A percentile compares a stretch with the other conserved stretches of the same genome.
Evolutionary conservation across 2,113 vertebrate genomes (phyloP).

Genomic region (Gymnarchus niloticus): DNA sequence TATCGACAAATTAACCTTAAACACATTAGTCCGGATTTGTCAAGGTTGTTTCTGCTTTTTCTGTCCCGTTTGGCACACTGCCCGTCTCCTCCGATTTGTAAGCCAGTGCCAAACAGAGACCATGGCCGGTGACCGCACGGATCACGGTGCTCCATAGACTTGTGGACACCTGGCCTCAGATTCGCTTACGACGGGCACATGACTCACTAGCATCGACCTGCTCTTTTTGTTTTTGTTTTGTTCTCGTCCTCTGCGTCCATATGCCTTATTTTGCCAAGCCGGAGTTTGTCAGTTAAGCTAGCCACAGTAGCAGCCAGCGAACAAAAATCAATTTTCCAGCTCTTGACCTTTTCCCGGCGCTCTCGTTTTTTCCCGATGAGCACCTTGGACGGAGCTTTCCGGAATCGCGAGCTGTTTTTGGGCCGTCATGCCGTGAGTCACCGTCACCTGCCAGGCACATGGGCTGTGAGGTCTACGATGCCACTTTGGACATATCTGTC

Average conservation of each 20-base stretch:
- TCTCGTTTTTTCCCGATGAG: not conserved
- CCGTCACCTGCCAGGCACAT: constrained; percentile 38
- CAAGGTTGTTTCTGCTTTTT: not conserved
- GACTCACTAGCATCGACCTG: not conserved
- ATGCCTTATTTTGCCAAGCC: not conserved
- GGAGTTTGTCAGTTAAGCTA: not conserved
- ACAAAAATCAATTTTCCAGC: not conserved
- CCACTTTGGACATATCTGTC: constrained; percentile 7
- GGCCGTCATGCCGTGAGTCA: constrained; percentile 32
- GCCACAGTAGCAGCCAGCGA: not conserved
- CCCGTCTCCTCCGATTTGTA: not conserved
- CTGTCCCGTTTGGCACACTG: not conserved
- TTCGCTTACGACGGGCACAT: not conserved
- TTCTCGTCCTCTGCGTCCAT: not conserved
- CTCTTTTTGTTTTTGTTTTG: too few species aligned
- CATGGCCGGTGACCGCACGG: not conserved
- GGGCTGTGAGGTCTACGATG: constrained; percentile 27
- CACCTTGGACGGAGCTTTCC: not conserved
- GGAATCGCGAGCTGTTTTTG: not conserved
- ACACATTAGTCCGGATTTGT: constrained; percentile 1
- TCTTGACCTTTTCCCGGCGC: not conserved
- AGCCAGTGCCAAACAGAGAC: not conserved
- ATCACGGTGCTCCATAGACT: not conserved
- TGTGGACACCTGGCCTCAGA: not conserved
- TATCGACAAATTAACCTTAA: not conserved